Percentiles rank a stretch among this genome's conserved stretches.
Conservation (phyloP, 53 echinoderm and acorn worm species). For the Stichopus horrens region DNA sequence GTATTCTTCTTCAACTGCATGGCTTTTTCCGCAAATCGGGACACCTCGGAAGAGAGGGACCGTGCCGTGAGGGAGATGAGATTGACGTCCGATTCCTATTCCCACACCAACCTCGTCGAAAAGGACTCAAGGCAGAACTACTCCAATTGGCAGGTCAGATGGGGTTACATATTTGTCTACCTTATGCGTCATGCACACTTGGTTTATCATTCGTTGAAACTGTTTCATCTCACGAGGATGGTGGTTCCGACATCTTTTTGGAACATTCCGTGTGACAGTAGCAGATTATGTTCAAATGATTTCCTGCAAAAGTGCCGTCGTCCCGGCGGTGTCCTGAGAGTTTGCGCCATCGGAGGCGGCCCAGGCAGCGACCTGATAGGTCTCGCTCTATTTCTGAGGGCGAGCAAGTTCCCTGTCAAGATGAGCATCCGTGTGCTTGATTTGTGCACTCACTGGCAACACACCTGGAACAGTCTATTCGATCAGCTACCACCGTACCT, state of each 20-base stretch:
- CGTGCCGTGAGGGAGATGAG: neutral
- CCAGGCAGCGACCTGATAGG: conserved; percentile 44
- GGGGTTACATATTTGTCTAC: conserved; percentile 46
- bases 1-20: neutral
- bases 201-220: neutral
- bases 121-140: neutral
- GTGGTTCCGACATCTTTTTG: neutral
- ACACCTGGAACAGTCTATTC: neutral
- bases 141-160: conserved; percentile 2
- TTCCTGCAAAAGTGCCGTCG: conserved; percentile 23
- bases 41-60: neutral
- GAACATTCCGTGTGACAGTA: conserved; percentile 25
- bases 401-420: neutral
- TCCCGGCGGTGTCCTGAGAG: conserved; percentile 18
- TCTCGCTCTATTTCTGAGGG: conserved; percentile 21
- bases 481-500: neutral
- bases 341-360: conserved; percentile 29
- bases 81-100: neutral
- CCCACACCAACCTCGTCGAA: neutral
- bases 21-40: neutral
- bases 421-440: conserved; percentile 10
- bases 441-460: conserved; percentile 13
- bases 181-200: conserved; percentile 39
- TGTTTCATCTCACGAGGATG: neutral
- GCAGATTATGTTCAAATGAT: neutral